phyloP scores from a whole-genome alignment of 35 echinoderm and acorn worm species.

The Apostichopus japonicus region DNA sequence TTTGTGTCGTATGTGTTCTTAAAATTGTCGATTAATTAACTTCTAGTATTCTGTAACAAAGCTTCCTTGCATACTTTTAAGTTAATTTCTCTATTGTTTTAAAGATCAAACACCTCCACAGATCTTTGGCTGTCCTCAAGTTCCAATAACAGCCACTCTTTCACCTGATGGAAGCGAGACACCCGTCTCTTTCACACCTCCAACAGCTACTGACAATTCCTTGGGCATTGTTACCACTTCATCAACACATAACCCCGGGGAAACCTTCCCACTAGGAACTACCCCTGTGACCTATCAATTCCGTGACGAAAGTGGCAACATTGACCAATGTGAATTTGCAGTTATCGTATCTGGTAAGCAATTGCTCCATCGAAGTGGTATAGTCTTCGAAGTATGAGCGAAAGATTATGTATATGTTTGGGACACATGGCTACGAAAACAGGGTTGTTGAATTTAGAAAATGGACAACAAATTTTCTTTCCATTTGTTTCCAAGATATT shows the following conservation, averaged over 20 bases:
- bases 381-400: no score
- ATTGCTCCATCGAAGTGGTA: no score
- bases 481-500: no score
- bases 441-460: no score
- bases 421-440: no score
- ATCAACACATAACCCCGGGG: conserved; percentile 31
- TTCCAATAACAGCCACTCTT: not conserved
- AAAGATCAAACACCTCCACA: conserved; percentile 18
- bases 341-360: conserved; percentile 9
- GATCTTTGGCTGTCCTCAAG: not conserved
- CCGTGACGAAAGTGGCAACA: conserved; percentile 22
- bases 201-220: conserved; percentile 39
- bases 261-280: not conserved
- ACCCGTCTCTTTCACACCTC: not conserved
- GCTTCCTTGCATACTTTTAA: not conserved
- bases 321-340: not conserved
- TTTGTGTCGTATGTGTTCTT: no score
- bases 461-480: no score
- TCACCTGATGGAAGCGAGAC: not conserved
- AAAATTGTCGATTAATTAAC: no score
- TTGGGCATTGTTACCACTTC: not conserved
- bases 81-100: not conserved
- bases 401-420: no score
- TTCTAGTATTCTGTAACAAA: not conserved
- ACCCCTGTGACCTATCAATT: conserved; percentile 9